Evolutionary conservation across 2,113 vertebrate species (phyloP), one percentile per base, ranked within the genome.

Genomic region (Plotosus lineatus): DNA sequence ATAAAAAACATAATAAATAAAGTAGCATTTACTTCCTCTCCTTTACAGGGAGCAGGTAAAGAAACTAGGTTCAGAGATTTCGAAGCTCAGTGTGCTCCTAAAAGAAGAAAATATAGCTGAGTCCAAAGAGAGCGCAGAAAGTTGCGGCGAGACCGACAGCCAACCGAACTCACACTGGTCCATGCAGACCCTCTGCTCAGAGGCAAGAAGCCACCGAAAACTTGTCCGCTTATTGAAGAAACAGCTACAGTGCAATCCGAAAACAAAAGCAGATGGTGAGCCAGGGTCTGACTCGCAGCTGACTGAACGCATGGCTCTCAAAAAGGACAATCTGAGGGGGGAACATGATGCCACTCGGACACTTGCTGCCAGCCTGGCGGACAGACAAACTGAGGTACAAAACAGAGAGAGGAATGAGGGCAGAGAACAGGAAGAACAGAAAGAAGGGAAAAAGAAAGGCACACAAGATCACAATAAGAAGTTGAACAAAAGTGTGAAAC

Each of bases 21-120:
- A 3, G 33, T 33, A 33, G 5, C 21, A 11, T 33, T 73, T 36
- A 23, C 48, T 36, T 38, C 68, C 10, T 63, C 4, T 44, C 61
- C 76, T 1, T 77, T 86, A 48, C 88, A 94, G 94, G 79, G 89
- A 84, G 74, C 87, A 90, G 78, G 56, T 92, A 1, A 78, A 84
- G 56, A 85, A 83, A 73, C 89, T 93, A 9, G 68, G 76, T 42
- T 82, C 83, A 9, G 93, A 92, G 85, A 91, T 90, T 4, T 66
- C 26, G 14, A 80, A 89, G 46, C 86, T 93, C 44, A 87, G 66
- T 21, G 88, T 89, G 68, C 84, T 91, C 40, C 87, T 94, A 48
- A 93, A 95, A 87, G 95, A 95, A 83, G 92, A 87, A 65, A 88
- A 87, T 17, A 87, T 90, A 7, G 69, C 83, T 3, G 89, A 89